phyloP scores from a whole-genome alignment of 2,113 vertebrate genomes.

The Gnathonemus longibarbis region DNA sequence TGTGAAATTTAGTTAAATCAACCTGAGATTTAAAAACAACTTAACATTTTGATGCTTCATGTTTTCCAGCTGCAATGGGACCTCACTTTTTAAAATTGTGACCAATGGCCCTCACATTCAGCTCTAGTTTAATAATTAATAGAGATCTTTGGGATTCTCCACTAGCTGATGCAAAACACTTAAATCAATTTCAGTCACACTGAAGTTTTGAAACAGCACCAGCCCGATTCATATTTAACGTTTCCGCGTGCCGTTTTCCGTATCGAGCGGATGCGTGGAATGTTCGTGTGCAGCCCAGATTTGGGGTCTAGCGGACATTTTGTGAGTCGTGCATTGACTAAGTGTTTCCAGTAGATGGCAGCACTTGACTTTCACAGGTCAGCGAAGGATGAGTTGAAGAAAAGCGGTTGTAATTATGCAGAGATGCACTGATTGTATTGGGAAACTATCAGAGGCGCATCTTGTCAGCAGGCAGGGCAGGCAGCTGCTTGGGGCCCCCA shows the following conservation, averaged over 20 bases:
- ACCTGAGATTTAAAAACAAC: neutral
- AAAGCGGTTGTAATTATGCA: neutral
- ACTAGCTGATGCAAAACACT: neutral
- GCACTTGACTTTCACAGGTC: neutral
- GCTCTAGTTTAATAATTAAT: neutral
- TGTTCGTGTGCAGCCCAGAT: neutral
- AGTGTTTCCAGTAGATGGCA: neutral
- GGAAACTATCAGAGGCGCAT: neutral
- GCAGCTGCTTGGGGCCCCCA: too few relatives aligned
- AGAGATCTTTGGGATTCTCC: neutral
- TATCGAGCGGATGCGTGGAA: neutral
- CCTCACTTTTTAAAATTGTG: neutral
- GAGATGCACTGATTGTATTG: neutral
- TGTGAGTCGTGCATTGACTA: neutral
- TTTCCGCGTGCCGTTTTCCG: neutral
- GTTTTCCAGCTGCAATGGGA: neutral
- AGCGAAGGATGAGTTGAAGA: neutral
- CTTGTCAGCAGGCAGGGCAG: too few relatives aligned
- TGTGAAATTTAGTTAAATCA: neutral
- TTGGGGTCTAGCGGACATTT: neutral
- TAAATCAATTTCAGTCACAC: neutral
- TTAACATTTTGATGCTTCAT: neutral
- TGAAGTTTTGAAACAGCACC: neutral
- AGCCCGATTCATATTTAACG: neutral
- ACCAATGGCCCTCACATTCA: neutral